Evolutionary conservation across 1,140 invertebrate species (phyloP).

Genomic region (Drosophila paulistorum): DNA sequence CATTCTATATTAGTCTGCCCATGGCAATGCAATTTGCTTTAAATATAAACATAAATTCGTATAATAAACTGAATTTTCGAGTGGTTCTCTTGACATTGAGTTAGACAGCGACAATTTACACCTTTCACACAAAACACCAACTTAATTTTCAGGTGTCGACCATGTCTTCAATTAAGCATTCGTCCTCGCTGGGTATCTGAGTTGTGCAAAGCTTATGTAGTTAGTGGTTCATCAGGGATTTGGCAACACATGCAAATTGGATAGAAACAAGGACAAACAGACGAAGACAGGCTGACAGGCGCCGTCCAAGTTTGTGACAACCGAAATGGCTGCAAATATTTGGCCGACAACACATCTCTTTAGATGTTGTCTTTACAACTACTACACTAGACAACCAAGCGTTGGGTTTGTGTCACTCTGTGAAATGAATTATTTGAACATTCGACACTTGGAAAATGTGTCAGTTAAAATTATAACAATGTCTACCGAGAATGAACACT

Average conservation of each 20-base stretch:
- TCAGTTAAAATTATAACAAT: conserved; percentile 27
- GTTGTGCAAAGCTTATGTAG: conserved; percentile 11
- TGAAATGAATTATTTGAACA: too few species aligned
- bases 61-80: conserved; percentile 2
- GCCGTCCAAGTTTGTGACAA: conserved; percentile 6
- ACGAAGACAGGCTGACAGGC: not conserved
- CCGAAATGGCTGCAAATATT: conserved; percentile 4
- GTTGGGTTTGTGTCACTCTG: not conserved
- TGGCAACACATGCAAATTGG: conserved; percentile 37
- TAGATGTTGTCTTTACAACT: not conserved
- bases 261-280: not conserved
- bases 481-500: conserved; percentile 86
- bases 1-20: not conserved
- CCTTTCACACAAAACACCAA: conserved; percentile 11
- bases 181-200: conserved; percentile 11
- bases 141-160: conserved; percentile 10
- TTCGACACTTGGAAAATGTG: not conserved
- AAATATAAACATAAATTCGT: not conserved
- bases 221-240: conserved; percentile 46
- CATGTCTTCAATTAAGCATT: conserved; percentile 33
- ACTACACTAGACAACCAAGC: not conserved
- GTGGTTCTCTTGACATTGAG: not conserved
- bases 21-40: not conserved
- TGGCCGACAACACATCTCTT: conserved; percentile 3
- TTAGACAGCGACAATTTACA: conserved; percentile 6